Percentiles rank a stretch among this genome's conserved stretches.
Evolutionary conservation across 2,888 invertebrate species (phyloP).

Genomic region (Automeris io): DNA sequence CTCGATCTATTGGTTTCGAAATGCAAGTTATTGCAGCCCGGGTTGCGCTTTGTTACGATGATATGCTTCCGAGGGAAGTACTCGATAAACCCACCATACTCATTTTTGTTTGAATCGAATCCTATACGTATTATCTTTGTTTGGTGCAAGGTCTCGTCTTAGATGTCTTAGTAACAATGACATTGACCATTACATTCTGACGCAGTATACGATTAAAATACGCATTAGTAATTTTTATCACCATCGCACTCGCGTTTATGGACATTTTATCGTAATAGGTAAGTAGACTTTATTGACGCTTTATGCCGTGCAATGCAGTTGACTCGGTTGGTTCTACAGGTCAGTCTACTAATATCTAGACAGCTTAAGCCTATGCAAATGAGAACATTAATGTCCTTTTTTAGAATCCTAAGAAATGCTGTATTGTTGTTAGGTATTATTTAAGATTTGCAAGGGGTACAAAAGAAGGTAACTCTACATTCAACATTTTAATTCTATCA

Average conservation of each 20-base stretch:
- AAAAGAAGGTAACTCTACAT: no score
- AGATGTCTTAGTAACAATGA: slow-evolving; percentile 34
- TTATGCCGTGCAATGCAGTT: slow-evolving; percentile 42
- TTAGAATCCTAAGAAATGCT: no score
- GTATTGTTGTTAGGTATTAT: no score
- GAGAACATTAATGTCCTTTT: slow-evolving; percentile 50
- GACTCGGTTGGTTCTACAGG: slow-evolving; percentile 32
- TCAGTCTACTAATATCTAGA: slow-evolving; percentile 42
- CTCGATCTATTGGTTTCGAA: slow-evolving; percentile 15
- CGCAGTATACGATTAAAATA: slow-evolving; percentile 28
- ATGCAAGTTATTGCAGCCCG: slow-evolving; percentile 5
- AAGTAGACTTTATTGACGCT: slow-evolving; percentile 46
- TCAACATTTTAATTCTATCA: slow-evolving; percentile 47
- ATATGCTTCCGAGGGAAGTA: slow-evolving; percentile 8
- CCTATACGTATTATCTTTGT: slow-evolving; percentile 40
- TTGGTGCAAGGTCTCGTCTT: slow-evolving; percentile 5
- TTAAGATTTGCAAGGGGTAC: no score
- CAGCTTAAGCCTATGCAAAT: slow-evolving; percentile 56
- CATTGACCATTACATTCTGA: slow-evolving; percentile 43
- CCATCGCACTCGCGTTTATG: slow-evolving; percentile 16
- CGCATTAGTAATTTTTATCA: slow-evolving; percentile 25
- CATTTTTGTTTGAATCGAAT: slow-evolving; percentile 32
- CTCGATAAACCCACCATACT: neutral
- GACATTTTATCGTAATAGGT: slow-evolving; percentile 33
- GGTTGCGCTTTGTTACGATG: neutral